Percentiles rank a stretch among this genome's conserved stretches.
Evolutionary conservation across 2,113 vertebrate species (phyloP).

Genomic region (Prinia subflava): DNA sequence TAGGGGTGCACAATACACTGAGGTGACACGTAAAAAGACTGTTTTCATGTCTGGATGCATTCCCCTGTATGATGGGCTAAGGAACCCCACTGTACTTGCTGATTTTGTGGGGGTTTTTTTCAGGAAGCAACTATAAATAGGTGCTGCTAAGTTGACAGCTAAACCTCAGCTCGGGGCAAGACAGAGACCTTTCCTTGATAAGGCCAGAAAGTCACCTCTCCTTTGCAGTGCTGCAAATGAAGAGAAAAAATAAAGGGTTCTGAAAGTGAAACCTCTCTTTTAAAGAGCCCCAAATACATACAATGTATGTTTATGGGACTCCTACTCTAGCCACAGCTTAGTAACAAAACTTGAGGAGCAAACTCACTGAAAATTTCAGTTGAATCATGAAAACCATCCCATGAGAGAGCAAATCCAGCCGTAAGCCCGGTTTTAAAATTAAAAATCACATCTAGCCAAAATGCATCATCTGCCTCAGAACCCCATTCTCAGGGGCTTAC

Average conservation of each 20-base stretch:
- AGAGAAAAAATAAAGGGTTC: neutral
- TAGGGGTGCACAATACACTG: neutral
- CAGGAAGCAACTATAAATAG: conserved; percentile 8
- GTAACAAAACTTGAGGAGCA: neutral
- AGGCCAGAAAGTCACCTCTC: neutral
- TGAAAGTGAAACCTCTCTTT: neutral
- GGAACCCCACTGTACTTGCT: neutral
- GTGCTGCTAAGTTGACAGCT: neutral
- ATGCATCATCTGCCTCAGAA: neutral
- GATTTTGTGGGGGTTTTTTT: neutral
- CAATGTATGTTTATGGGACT: accelerated
- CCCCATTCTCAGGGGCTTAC: neutral
- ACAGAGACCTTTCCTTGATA: neutral
- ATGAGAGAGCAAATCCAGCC: neutral
- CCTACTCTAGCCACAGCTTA: neutral
- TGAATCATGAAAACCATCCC: neutral
- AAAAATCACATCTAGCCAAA: neutral
- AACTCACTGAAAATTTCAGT: neutral
- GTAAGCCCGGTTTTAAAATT: neutral
- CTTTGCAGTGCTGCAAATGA: neutral
- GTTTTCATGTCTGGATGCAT: neutral
- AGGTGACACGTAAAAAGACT: neutral
- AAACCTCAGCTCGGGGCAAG: neutral
- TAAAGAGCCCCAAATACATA: neutral
- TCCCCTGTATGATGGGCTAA: neutral